phyloP scores from a whole-genome alignment of 1,140 invertebrate genomes.

The Drosophila grimshawi region DNA sequence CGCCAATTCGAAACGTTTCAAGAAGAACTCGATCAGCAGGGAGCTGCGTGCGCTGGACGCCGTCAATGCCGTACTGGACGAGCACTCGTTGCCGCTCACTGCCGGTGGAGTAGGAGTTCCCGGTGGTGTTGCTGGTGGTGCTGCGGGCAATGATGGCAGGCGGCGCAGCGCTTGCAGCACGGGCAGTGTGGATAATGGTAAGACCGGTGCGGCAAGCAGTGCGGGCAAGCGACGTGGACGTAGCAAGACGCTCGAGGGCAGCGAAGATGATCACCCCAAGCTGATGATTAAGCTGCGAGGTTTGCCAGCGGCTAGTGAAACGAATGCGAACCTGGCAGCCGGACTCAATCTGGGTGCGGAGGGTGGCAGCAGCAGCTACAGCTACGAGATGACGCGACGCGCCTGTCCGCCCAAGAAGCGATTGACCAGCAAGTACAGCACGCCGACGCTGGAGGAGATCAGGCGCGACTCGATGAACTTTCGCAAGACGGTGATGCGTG shows the following conservation, averaged over 20 bases:
- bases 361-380: conserved; percentile 52
- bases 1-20: conserved; percentile 86
- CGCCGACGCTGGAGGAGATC: conserved; percentile 90
- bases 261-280: conserved; percentile 87
- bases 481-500: conserved; percentile 92
- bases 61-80: conserved; percentile 59
- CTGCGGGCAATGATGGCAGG: conserved; percentile 78
- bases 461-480: conserved; percentile 94
- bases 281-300: conserved; percentile 93
- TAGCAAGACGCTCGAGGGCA: conserved; percentile 84
- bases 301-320: conserved; percentile 84
- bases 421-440: conserved; percentile 87
- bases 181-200: conserved; percentile 80
- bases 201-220: conserved; percentile 73
- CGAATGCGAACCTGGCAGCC: conserved; percentile 80
- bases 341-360: conserved; percentile 23
- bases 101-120: conserved; percentile 66
- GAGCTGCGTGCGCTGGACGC: conserved; percentile 85
- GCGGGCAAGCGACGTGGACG: conserved; percentile 77
- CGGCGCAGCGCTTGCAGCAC: conserved; percentile 84
- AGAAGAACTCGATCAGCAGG: conserved; percentile 79
- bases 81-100: conserved; percentile 75
- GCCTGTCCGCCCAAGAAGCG: conserved; percentile 91
- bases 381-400: conserved; percentile 85
- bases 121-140: background rate